Conservation (phyloP, 2,113 vertebrate genomes). For the Podocnemis expansa region DNA sequence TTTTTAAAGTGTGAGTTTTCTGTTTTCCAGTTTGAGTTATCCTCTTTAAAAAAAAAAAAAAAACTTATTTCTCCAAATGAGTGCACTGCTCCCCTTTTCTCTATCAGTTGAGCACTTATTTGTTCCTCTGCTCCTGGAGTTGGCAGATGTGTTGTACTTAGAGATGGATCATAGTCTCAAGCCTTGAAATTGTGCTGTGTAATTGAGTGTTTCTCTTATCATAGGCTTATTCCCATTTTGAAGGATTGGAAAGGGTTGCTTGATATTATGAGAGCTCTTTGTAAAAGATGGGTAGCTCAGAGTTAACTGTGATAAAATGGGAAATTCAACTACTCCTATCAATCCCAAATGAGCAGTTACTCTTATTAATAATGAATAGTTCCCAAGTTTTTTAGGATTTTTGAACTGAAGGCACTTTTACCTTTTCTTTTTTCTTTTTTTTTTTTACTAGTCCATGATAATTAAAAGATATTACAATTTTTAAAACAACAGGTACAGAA, state of each 20-base stretch:
- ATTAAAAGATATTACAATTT: neutral
- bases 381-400: neutral
- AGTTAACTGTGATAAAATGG: neutral
- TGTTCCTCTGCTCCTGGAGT: neutral
- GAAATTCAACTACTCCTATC: neutral
- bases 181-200: neutral
- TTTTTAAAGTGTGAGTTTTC: neutral
- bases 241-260: neutral
- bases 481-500: neutral
- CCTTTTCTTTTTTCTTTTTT: neutral
- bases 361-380: neutral
- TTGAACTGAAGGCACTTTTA: neutral
- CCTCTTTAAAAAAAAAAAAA: too few species aligned
- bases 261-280: neutral
- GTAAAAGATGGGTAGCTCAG: neutral
- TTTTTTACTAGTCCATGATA: neutral
- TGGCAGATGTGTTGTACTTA: neutral
- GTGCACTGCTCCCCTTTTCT: neutral
- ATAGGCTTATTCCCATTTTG: neutral
- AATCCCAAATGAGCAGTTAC: neutral
- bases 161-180: neutral
- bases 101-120: neutral
- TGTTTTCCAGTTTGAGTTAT: neutral
- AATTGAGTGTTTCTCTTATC: neutral
- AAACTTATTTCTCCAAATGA: constrained; percentile 3